Percentiles rank a stretch among this genome's conserved stretches.
Conservation (phyloP, 1,140 invertebrate species). For the Cydia fagiglandana region DNA sequence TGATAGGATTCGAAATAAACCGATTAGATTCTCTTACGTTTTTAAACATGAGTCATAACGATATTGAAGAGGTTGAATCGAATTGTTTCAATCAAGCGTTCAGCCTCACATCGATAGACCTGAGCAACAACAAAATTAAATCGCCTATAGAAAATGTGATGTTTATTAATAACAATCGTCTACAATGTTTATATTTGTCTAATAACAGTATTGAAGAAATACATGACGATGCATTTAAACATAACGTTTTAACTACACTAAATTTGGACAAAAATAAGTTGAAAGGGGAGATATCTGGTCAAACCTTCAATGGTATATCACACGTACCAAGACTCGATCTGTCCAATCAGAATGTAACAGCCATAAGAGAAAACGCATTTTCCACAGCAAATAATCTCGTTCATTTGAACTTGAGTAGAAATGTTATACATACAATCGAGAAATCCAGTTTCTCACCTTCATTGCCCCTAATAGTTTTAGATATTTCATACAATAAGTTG, state of each 20-base stretch:
- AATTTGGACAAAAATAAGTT: conserved; percentile 59
- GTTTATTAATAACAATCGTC: conserved; percentile 53
- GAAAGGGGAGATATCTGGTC: conserved; percentile 45
- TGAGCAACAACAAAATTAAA: conserved; percentile 58
- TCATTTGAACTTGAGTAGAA: conserved; percentile 57
- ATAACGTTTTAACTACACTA: conserved; percentile 49
- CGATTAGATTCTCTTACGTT: conserved; percentile 45
- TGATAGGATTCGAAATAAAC: conserved; percentile 57
- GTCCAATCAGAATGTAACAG: conserved; percentile 51
- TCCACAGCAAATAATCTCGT: conserved; percentile 43
- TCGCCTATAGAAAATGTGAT: conserved; percentile 49
- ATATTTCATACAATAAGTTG: conserved; percentile 60
- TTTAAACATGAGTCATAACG: conserved; percentile 60
- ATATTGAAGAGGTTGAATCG: conserved; percentile 51
- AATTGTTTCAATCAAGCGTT: conserved; percentile 59
- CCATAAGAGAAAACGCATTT: conserved; percentile 52
- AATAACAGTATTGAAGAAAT: conserved; percentile 56
- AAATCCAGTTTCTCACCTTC: conserved; percentile 46
- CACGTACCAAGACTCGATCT: conserved; percentile 50
- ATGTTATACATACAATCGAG: conserved; percentile 50
- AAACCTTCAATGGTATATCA: conserved; percentile 52
- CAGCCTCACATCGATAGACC: conserved; percentile 52
- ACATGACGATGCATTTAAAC: conserved; percentile 53
- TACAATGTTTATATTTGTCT: conserved; percentile 55
- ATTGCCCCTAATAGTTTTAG: conserved; percentile 44